These are phyloP conservation scores for Apis mellifera DNA, from an alignment of 1,140 invertebrate species.

Conservation along the genomic window Amel_HAv3.1 CM009937.2:11172001-11172500, in stretches of 20 bases:
- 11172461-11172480: not conserved
- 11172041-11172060: conserved; percentile 14
- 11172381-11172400: conserved; percentile 39
- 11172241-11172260: conserved; percentile 46
- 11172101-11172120: conserved; percentile 47
- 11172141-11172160: conserved; percentile 44
- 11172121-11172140: conserved; percentile 42
- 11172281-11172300: conserved; percentile 6
- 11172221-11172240: conserved; percentile 45
- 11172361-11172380: conserved; percentile 35
- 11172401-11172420: not conserved
- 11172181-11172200: conserved; percentile 30
- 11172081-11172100: conserved; percentile 11
- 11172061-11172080: not conserved
- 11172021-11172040: no score
- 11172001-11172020: no score
- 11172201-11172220: conserved; percentile 29
- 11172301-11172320: no score
- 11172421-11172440: conserved; percentile 31
- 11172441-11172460: conserved; percentile 8
- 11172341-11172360: conserved; percentile 6
- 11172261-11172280: conserved; percentile 44
- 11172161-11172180: conserved; percentile 49
- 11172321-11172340: conserved; percentile 33
- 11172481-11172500: no score